Conservation (phyloP, 2,113 vertebrate species). For the Fukomys damarensis region DNA sequence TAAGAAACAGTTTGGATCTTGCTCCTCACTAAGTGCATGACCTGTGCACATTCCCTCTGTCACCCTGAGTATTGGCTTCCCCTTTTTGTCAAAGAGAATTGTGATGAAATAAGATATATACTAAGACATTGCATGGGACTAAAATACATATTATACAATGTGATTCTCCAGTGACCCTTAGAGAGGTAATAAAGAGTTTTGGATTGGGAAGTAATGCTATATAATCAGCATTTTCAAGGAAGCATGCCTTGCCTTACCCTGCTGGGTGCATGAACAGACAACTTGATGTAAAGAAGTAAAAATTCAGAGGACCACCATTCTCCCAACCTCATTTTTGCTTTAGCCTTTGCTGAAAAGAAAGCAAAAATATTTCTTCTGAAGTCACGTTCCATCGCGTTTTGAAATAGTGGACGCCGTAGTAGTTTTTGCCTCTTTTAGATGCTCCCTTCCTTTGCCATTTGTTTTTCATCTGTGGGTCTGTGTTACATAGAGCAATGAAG, state of each 20-base stretch:
- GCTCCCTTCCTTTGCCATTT: background rate
- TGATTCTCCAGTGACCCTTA: background rate
- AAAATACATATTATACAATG: background rate
- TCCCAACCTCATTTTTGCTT: background rate
- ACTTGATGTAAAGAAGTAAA: background rate
- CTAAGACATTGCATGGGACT: background rate
- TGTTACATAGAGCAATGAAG: background rate
- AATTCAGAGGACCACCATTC: background rate
- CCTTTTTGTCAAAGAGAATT: background rate
- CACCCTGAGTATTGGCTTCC: background rate
- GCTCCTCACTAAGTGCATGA: background rate
- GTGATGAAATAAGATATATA: background rate
- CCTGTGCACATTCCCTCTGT: background rate
- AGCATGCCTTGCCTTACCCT: background rate
- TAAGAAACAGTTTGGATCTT: background rate
- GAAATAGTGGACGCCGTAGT: background rate
- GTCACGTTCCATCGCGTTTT: conserved; percentile 49
- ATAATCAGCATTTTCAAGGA: background rate
- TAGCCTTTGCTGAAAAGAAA: conserved; percentile 24
- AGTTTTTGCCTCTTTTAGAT: background rate
- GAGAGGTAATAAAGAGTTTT: background rate
- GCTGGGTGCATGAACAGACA: background rate
- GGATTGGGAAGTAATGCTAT: background rate
- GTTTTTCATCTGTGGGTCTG: background rate
- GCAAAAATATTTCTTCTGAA: conserved; percentile 50